Base-by-base conservation (phyloP, 2,888 invertebrate genomes). In the Lymantria monacha region DNA sequence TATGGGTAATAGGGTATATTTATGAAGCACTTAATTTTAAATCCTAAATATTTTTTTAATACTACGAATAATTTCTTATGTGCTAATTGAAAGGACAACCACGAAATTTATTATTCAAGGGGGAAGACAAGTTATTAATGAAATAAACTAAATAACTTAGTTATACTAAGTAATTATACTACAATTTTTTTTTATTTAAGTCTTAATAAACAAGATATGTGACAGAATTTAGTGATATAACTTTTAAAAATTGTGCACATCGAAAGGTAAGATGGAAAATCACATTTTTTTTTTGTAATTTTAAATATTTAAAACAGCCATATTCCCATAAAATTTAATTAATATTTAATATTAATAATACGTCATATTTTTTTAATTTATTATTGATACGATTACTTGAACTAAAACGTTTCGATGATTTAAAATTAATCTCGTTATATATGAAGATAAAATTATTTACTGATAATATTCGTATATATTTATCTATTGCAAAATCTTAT, bases 191-290 rank as follows among this genome's bases (percentile, higher is more conserved):
- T 10, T 33, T 5, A 3, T 33, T 7, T 33, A 33, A 33, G 7
- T 33, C 10, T 33, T 33, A 33, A 3, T 33, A 22, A 63, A 60
- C 54, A 44, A 57, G 63, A 60, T 66, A 57, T 63, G 58, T 67
- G 74, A 81, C 79, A 83, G 79, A 81, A 79, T 81, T 81, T 61
- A 70, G 73, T 75, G 72, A 69, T 69, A 74, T 70, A 74, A 76
- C 70, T 62, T 70, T 73, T 69, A 70, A 70, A 76, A 77, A 75
- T 79, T 78, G 85, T 84, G 83, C 81, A 74, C 60, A 43, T 61
- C 64, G 63, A 68, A 65, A 59, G 59, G 46, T 59, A 67, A 63
- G 65, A 33, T 63, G 66, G 68, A 64, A 63, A 64, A 59, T 68
- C 63, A 66, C 22, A 22, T 22, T 22, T 22, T 22, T 22, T 65